A percentile compares a stretch with the other conserved stretches of the same genome.
Conservation (phyloP, 2,888 invertebrate species). For the Luperina testacea region DNA sequence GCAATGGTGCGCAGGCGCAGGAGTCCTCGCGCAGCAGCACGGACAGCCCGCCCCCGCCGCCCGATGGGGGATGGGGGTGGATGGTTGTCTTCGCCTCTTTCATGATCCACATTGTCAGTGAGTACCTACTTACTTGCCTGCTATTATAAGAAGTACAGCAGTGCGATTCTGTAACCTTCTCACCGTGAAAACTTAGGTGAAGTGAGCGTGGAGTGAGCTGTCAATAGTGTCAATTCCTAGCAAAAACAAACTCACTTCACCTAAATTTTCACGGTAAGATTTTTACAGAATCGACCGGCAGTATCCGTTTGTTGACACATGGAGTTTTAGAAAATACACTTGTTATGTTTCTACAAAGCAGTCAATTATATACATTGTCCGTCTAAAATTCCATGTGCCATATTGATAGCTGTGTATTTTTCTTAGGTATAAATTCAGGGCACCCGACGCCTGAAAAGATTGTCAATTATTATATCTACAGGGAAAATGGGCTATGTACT, state of each 20-base stretch:
- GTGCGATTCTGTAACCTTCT: too few relatives aligned
- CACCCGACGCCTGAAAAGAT: constrained; percentile 3
- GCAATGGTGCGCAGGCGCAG: constrained; percentile 75
- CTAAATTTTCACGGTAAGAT: too few relatives aligned
- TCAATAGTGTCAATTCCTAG: too few relatives aligned
- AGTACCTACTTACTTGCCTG: constrained; percentile 85
- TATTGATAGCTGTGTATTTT: neutral
- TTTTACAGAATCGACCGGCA: too few relatives aligned
- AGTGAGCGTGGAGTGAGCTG: too few relatives aligned
- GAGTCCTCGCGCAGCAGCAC: constrained; percentile 78
- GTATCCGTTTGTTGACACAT: neutral
- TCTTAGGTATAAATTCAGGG: neutral
- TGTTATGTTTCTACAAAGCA: too few relatives aligned
- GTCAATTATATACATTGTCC: neutral
- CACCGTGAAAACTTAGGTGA: too few relatives aligned
- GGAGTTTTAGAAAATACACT: too few relatives aligned
- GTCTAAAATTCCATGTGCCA: neutral
- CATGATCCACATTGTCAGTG: constrained; percentile 98
- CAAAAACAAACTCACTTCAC: too few relatives aligned
- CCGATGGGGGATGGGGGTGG: constrained; percentile 99
- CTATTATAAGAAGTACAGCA: neutral
- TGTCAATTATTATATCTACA: constrained; percentile 6
- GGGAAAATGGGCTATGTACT: constrained; percentile 1
- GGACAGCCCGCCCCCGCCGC: constrained; percentile 91
- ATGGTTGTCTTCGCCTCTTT: constrained; percentile 98